These are phyloP conservation scores for Pyxicephalus adspersus DNA, from an alignment of 2,113 vertebrate genomes.

Conservation along the genomic window DNA sequence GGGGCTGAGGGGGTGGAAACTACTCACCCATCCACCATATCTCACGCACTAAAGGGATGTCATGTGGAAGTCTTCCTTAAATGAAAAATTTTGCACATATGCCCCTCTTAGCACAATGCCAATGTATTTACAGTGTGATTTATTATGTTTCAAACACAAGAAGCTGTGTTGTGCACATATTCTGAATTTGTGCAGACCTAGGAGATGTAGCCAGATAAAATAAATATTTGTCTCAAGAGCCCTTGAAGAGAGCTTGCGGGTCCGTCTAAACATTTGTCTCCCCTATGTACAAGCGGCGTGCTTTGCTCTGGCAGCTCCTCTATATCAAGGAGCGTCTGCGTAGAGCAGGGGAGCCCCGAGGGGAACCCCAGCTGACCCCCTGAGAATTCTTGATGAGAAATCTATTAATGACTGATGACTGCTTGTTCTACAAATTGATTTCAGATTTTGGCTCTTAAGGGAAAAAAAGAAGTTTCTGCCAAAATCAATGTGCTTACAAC, in stretches of 20 bases:
- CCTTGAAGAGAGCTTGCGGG: conserved; percentile 31
- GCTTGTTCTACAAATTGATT: conserved; percentile 65
- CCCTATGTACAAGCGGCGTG: background rate
- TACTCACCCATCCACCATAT: no score
- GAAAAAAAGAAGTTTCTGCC: conserved; percentile 56
- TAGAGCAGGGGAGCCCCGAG: conserved; percentile 33
- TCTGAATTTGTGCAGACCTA: background rate
- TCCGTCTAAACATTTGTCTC: conserved; percentile 33
- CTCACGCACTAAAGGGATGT: no score
- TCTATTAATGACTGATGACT: conserved; percentile 69
- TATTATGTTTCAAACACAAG: no score
- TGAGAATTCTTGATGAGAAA: conserved; percentile 63
- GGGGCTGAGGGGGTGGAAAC: no score
- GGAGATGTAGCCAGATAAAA: conserved; percentile 40
- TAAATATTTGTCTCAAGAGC: conserved; percentile 28
- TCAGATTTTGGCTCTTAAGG: conserved; percentile 62
- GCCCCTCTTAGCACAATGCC: no score
- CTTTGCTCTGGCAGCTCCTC: conserved; percentile 24
- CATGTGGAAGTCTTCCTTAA: no score
- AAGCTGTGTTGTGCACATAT: background rate
- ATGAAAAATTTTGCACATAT: no score
- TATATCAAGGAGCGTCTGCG: conserved; percentile 5
- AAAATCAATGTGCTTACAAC: conserved; percentile 53
- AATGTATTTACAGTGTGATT: no score
- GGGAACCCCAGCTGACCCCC: conserved; percentile 59